Conservation (phyloP, 2,797 vertebrate genomes). For the Erethizon dorsatum region DNA sequence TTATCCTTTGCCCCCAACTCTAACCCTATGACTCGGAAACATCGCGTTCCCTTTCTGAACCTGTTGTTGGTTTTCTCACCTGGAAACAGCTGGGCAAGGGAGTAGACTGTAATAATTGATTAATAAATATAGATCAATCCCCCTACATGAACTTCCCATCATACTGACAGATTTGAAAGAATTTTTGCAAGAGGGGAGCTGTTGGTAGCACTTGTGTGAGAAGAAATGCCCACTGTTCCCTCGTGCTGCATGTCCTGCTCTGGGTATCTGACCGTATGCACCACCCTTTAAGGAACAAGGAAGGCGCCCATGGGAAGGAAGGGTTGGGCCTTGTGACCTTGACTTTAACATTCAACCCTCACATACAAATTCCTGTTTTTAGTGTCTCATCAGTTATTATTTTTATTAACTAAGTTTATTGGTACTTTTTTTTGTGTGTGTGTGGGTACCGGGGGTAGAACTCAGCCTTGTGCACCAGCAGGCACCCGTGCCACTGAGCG, state of each 20-base stretch:
- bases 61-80: not conserved
- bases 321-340: not conserved
- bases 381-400: not conserved
- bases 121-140: conserved; percentile 16
- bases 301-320: not conserved
- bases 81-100: not conserved
- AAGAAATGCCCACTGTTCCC: not conserved
- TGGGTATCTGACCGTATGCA: not conserved
- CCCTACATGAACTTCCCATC: not conserved
- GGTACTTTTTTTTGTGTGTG: too few relatives aligned
- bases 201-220: not conserved
- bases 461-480: too few relatives aligned
- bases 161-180: not conserved
- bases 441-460: too few relatives aligned
- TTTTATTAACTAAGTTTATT: not conserved
- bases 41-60: not conserved
- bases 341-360: not conserved
- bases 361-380: not conserved
- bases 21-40: not conserved
- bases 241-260: not conserved
- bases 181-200: not conserved
- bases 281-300: not conserved
- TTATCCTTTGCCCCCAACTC: not conserved
- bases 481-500: too few relatives aligned
- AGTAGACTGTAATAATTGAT: not conserved